These are phyloP conservation scores for Asobara japonica DNA, from an alignment of 1,140 invertebrate genomes.

Conservation along the genomic window DNA sequence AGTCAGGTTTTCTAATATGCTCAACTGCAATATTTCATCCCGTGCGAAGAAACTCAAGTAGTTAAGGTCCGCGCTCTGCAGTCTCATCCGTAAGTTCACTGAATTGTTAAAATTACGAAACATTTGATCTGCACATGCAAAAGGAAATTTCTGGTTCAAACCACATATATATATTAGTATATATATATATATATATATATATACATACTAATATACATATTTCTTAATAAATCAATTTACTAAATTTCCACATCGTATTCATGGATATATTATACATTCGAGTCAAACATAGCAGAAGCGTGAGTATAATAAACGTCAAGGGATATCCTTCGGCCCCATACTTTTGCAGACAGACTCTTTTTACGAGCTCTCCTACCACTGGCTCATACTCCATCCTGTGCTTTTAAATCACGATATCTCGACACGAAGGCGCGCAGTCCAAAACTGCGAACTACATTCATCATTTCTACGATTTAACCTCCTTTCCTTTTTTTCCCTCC, in stretches of 20 bases:
- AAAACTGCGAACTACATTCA: conserved; percentile 32
- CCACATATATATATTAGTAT: too few relatives aligned
- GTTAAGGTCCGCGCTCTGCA: too few relatives aligned
- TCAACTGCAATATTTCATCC: too few relatives aligned
- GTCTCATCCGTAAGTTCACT: too few relatives aligned
- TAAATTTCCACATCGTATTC: conserved; percentile 21
- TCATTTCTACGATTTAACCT: conserved; percentile 23
- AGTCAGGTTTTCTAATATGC: too few relatives aligned
- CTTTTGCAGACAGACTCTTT: conserved; percentile 8
- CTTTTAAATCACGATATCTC: conserved; percentile 36
- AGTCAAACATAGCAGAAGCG: not conserved
- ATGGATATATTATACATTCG: not conserved
- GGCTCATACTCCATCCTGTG: not conserved
- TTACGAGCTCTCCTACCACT: not conserved
- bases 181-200: too few relatives aligned
- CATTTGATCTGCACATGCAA: too few relatives aligned
- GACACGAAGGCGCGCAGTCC: conserved; percentile 25
- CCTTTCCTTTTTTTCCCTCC: not conserved
- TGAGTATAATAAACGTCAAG: conserved; percentile 19
- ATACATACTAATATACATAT: too few relatives aligned
- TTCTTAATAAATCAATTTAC: conserved; percentile 1
- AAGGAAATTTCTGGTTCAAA: too few relatives aligned
- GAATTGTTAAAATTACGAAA: too few relatives aligned
- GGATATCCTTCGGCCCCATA: conserved; percentile 11
- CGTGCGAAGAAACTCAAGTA: too few relatives aligned